These are phyloP conservation scores for Callipepla squamata DNA, from an alignment of 2,113 vertebrate species.

Conservation along the genomic window DNA sequence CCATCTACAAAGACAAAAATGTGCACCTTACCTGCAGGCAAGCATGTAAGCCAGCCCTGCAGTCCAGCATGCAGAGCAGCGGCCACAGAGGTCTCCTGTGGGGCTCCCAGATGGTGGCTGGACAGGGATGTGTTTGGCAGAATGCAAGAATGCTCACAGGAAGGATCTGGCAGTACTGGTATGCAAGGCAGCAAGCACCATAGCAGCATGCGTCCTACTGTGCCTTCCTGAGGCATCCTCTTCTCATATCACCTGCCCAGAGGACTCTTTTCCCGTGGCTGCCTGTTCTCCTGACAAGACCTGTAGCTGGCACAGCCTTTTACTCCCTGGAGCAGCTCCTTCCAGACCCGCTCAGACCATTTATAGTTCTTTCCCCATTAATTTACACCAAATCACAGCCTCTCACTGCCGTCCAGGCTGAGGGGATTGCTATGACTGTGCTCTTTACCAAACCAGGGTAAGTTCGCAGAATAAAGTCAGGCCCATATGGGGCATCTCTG, in stretches of 20 bases:
- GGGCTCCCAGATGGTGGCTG: not conserved
- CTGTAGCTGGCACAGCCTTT: not conserved
- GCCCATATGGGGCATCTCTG: not conserved
- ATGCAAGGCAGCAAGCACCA: too few relatives aligned
- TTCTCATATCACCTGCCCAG: too few relatives aligned
- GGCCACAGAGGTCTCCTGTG: not conserved
- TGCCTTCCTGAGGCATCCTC: too few relatives aligned
- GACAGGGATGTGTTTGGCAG: too few relatives aligned
- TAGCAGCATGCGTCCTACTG: too few relatives aligned
- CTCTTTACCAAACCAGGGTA: not conserved
- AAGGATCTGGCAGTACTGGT: too few relatives aligned
- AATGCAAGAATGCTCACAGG: too few relatives aligned
- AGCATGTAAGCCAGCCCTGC: accelerated
- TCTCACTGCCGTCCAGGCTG: not conserved
- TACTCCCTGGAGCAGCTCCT: not conserved
- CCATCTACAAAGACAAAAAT: not conserved
- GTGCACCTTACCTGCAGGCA: not conserved
- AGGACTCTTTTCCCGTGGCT: not conserved
- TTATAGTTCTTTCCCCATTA: not conserved
- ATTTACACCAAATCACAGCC: not conserved
- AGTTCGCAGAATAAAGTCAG: not conserved
- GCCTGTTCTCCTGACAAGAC: not conserved
- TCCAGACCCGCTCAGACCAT: not conserved
- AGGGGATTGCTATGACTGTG: not conserved
- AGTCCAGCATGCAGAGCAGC: not conserved